A percentile compares a stretch with the other conserved stretches of the same genome.
These are phyloP conservation scores for Sturnus vulgaris DNA, from an alignment of 2,113 vertebrate species.

Conservation along the genomic window DNA sequence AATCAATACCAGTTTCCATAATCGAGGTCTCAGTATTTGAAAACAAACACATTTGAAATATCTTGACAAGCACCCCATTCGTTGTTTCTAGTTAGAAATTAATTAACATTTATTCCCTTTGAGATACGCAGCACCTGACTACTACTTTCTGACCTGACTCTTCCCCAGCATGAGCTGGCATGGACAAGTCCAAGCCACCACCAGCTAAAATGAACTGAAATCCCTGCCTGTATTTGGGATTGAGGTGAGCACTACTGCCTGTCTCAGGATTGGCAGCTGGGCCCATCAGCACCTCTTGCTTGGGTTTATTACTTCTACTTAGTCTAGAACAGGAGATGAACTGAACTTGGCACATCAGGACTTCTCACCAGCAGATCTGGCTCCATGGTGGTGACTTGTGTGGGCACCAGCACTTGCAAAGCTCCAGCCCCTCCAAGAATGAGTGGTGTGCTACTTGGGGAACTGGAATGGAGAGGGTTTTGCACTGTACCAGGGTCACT, in stretches of 20 bases:
- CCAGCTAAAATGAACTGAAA: not conserved
- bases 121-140: not conserved
- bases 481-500: not conserved
- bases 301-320: not conserved
- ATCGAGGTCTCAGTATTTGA: not conserved
- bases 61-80: not conserved
- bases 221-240: not conserved
- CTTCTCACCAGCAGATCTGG: not conserved
- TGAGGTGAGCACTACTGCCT: not conserved
- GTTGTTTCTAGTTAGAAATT: not conserved
- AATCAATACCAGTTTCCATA: not conserved
- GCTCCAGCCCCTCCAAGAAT: not conserved
- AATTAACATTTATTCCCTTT: not conserved
- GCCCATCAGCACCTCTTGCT: not conserved
- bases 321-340: not conserved
- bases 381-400: not conserved
- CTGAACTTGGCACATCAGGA: not conserved
- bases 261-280: not conserved
- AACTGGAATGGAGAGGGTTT: not conserved
- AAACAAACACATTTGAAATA: not conserved
- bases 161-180: not conserved
- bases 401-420: slow-evolving; percentile 19
- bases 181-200: not conserved
- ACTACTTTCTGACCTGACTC: not conserved
- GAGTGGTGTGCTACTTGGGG: not conserved